These are phyloP conservation scores for Rhinolophus sinicus DNA, from an alignment of 2,113 vertebrate species.

Conservation along the genomic window DNA sequence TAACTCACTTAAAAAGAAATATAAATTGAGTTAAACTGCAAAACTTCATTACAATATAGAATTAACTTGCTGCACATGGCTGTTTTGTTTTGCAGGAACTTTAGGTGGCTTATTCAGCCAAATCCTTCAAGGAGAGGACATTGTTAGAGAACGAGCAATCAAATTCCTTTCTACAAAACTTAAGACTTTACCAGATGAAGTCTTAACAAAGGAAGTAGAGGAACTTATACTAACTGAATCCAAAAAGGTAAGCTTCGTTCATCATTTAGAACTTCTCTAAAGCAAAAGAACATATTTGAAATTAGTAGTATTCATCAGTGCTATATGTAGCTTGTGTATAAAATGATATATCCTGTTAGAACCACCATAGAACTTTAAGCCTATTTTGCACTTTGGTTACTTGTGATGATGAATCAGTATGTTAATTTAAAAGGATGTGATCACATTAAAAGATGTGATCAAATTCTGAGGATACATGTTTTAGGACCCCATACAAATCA, in stretches of 20 bases:
- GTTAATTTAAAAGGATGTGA: not conserved
- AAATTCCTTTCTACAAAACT: constrained; percentile 96
- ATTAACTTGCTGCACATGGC: not conserved
- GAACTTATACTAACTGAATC: constrained; percentile 94
- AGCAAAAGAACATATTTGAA: not conserved
- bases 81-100: constrained; percentile 88
- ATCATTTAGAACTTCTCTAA: not conserved
- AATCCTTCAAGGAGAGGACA: constrained; percentile 97
- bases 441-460: not conserved
- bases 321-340: not conserved
- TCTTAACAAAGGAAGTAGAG: constrained; percentile 97
- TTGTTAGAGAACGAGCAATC: constrained; percentile 96
- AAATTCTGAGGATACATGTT: no score
- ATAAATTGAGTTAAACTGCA: not conserved
- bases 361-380: not conserved
- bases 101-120: constrained; percentile 98
- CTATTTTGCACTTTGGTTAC: not conserved
- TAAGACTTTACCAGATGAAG: constrained; percentile 94
- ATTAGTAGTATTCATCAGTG: not conserved
- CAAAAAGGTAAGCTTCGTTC: constrained; percentile 90
- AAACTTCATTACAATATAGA: not conserved
- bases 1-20: constrained; percentile 23
- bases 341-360: not conserved
- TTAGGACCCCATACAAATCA: not conserved
- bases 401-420: not conserved